Conservation (phyloP, 2,888 invertebrate genomes). For the Sepiola atlantica region DNA sequence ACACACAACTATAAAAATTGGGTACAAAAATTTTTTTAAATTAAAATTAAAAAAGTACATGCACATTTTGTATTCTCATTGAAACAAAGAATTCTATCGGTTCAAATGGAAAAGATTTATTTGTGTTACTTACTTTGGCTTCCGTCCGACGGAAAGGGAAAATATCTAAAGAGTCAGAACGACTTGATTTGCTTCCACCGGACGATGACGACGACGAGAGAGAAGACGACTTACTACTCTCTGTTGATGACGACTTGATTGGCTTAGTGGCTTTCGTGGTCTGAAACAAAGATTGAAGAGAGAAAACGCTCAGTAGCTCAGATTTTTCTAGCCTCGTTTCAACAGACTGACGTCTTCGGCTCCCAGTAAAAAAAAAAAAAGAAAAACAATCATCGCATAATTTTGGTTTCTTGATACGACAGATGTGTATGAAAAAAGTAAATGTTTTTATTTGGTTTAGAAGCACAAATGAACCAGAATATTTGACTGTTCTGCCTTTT, state of each 20-base stretch:
- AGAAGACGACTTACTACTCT: conserved; percentile 54
- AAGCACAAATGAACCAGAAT: too few species aligned
- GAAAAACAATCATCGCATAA: too few species aligned
- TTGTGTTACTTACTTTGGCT: conserved; percentile 58
- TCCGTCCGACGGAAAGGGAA: conserved; percentile 68
- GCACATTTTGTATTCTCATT: conserved; percentile 3
- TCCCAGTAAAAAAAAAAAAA: neutral
- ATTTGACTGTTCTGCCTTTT: too few species aligned
- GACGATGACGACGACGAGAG: conserved; percentile 39
- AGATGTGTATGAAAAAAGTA: too few species aligned
- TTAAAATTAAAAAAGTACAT: too few species aligned
- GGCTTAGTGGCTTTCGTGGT: conserved; percentile 62
- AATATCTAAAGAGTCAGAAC: conserved; percentile 60
- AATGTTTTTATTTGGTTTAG: too few species aligned
- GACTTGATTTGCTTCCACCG: conserved; percentile 57
- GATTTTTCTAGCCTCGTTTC: neutral
- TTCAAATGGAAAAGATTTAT: conserved; percentile 44
- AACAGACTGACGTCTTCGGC: neutral
- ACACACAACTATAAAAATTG: neutral
- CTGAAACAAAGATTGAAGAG: conserved; percentile 50
- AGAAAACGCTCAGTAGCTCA: neutral
- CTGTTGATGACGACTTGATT: conserved; percentile 53
- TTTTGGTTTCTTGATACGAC: too few species aligned
- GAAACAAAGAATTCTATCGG: conserved; percentile 22
- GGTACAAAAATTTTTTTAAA: too few species aligned